These are phyloP conservation scores for Sorex araneus DNA, from an alignment of 2,113 vertebrate species.

Conservation along the genomic window DNA sequence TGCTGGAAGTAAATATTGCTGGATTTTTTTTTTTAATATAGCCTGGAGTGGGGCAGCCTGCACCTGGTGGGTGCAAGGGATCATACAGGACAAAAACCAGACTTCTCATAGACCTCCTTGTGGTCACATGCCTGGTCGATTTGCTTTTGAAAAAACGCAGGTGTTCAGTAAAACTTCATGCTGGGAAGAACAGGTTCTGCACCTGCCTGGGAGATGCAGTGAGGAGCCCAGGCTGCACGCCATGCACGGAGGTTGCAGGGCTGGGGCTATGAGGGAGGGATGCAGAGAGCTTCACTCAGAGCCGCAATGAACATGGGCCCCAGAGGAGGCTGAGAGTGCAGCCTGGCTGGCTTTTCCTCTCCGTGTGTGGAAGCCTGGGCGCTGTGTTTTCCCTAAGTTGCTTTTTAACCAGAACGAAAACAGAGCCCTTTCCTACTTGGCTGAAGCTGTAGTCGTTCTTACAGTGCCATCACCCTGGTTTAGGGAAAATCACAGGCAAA, in stretches of 20 bases:
- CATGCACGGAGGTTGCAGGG: too few relatives aligned
- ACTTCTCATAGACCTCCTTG: background rate
- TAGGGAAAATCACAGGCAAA: background rate
- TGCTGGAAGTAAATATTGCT: background rate
- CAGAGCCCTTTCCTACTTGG: background rate
- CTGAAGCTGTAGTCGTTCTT: too few relatives aligned
- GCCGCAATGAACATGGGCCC: background rate
- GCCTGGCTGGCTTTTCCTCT: background rate
- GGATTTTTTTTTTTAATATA: background rate
- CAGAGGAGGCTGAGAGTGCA: background rate
- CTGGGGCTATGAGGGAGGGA: background rate
- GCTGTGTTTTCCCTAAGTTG: background rate
- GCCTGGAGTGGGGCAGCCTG: background rate
- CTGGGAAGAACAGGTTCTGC: background rate
- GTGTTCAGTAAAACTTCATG: background rate
- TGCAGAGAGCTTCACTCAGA: accelerated
- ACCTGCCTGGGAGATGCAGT: background rate
- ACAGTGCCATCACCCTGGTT: background rate
- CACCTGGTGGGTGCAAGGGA: too few relatives aligned
- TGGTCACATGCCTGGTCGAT: accelerated
- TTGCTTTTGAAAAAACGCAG: background rate
- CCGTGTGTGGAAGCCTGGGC: too few relatives aligned
- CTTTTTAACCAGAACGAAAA: background rate
- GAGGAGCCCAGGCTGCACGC: background rate
- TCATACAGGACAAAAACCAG: background rate